Evolutionary conservation across 2,113 vertebrate species (phyloP).

Genomic region (Myrmophylax atrothorax): DNA sequence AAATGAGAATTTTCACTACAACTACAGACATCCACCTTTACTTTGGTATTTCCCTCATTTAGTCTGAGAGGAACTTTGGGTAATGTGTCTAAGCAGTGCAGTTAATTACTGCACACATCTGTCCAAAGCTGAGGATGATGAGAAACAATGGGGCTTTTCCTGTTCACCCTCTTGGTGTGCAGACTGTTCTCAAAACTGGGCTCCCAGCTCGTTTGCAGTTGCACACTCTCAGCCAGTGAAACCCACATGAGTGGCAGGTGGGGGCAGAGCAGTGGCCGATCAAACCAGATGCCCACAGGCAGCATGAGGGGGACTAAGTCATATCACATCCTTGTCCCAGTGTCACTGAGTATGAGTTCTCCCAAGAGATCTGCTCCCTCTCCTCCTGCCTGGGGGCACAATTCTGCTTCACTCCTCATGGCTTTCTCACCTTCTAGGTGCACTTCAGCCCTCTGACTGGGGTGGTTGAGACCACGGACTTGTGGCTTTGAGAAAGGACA

Average conservation of each 20-base stretch:
- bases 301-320: neutral
- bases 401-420: neutral
- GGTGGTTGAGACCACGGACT: neutral
- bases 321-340: neutral
- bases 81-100: neutral
- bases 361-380: neutral
- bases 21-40: neutral
- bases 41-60: neutral
- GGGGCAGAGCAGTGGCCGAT: rapidly evolving
- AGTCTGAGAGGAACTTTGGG: neutral
- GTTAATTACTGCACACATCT: neutral
- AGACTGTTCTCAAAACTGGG: neutral
- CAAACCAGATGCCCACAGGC: too few relatives aligned
- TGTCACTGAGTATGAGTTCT: neutral
- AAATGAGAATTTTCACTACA: neutral
- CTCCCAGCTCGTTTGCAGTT: neutral
- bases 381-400: neutral
- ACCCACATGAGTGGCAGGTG: neutral
- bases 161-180: neutral
- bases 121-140: neutral
- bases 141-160: neutral
- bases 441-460: neutral
- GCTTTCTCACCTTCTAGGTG: neutral
- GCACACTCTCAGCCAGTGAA: neutral
- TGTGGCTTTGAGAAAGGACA: neutral